phyloP scores from a whole-genome alignment of 2,113 vertebrate genomes.

The Odocoileus virginianus region DNA sequence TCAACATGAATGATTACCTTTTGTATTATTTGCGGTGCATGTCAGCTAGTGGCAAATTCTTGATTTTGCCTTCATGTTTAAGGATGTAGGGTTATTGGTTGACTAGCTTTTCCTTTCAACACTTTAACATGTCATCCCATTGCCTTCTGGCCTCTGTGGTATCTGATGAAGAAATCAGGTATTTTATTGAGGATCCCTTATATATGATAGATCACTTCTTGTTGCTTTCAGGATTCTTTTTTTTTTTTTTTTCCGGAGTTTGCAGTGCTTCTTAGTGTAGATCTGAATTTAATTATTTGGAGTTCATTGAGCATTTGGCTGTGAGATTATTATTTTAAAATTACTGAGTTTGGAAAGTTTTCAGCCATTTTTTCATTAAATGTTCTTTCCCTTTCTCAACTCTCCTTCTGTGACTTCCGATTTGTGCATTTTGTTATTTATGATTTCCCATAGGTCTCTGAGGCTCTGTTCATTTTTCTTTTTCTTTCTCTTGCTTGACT shows the following conservation, averaged over 20 bases:
- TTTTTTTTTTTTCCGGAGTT: background rate
- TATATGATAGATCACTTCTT: background rate
- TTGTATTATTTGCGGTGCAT: background rate
- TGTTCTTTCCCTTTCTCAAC: background rate
- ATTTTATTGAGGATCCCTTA: background rate
- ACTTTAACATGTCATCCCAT: background rate
- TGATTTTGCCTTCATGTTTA: background rate
- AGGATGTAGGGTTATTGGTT: background rate
- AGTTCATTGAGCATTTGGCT: background rate
- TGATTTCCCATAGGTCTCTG: background rate
- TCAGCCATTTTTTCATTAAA: slow-evolving; percentile 15
- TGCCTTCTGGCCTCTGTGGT: background rate
- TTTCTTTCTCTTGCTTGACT: background rate
- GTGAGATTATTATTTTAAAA: background rate
- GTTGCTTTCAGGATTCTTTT: slow-evolving; percentile 10
- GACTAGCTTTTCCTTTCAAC: background rate
- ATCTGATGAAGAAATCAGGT: background rate
- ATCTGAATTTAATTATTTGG: background rate
- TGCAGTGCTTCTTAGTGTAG: background rate
- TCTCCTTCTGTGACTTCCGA: background rate
- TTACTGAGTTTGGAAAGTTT: background rate
- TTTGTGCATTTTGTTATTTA: background rate
- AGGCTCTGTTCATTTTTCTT: background rate
- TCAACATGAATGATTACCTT: background rate
- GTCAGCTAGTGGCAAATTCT: background rate